These are phyloP conservation scores for Phengaris alcon DNA, from an alignment of 2,888 invertebrate genomes.

Conservation along the genomic window DNA sequence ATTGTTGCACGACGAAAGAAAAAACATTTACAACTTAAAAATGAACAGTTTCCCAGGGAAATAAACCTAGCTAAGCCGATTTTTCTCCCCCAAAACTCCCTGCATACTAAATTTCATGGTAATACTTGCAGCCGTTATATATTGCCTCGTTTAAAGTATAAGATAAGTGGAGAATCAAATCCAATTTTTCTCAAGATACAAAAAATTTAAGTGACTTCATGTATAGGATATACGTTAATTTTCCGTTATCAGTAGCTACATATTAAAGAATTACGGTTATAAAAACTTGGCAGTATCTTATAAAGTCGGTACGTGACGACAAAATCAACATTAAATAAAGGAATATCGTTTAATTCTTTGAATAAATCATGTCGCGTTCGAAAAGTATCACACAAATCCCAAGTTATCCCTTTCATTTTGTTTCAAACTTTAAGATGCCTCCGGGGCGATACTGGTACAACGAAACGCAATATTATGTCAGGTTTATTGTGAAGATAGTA, in stretches of 20 bases:
- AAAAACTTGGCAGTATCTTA: constrained; percentile 26
- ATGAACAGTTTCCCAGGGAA: too few relatives aligned
- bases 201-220: background rate
- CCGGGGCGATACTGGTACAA: background rate
- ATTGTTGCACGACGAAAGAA: too few relatives aligned
- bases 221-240: background rate
- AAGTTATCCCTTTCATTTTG: constrained; percentile 26
- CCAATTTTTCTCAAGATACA: too few relatives aligned
- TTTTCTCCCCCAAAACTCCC: too few relatives aligned
- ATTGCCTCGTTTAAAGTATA: too few relatives aligned
- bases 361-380: constrained; percentile 23
- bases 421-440: constrained; percentile 11
- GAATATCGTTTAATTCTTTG: constrained; percentile 24
- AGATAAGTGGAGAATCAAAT: too few relatives aligned
- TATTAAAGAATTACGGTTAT: constrained; percentile 3
- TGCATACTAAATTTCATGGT: too few relatives aligned
- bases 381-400: constrained; percentile 22
- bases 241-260: constrained; percentile 15
- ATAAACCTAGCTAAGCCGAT: too few relatives aligned
- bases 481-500: background rate
- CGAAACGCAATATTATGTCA: constrained; percentile 13
- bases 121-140: too few relatives aligned
- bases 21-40: too few relatives aligned
- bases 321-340: constrained; percentile 25
- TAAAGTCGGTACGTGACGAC: constrained; percentile 22